phyloP scores from a whole-genome alignment of 2,797 vertebrate species.

The Lagodon rhomboides region DNA sequence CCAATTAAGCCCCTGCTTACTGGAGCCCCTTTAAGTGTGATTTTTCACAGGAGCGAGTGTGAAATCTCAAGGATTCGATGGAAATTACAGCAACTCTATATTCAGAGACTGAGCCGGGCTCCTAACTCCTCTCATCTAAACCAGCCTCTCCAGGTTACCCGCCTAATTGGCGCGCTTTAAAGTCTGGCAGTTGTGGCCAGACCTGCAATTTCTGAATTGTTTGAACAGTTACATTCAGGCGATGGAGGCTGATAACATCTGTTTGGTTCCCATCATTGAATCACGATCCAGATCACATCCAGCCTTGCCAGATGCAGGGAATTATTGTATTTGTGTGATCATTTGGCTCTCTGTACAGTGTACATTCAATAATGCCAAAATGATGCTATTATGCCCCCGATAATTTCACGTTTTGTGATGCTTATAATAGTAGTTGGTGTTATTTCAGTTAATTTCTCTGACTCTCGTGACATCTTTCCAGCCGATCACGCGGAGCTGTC shows the following conservation, averaged over 20 bases:
- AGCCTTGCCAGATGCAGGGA: too few relatives aligned
- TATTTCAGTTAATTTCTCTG: too few relatives aligned
- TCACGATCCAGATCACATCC: neutral
- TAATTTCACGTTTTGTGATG: too few relatives aligned
- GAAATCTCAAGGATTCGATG: slow-evolving; percentile 82
- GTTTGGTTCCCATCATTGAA: neutral
- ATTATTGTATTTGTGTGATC: too few relatives aligned
- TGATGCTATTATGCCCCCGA: too few relatives aligned
- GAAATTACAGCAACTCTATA: slow-evolving; percentile 79
- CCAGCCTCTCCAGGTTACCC: slow-evolving; percentile 33
- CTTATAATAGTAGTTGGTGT: too few relatives aligned
- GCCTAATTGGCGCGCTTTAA: slow-evolving; percentile 15
- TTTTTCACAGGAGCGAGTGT: slow-evolving; percentile 84
- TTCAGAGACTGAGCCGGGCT: slow-evolving; percentile 63
- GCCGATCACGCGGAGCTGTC: too few relatives aligned
- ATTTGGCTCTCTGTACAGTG: too few relatives aligned
- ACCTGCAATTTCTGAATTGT: slow-evolving; percentile 1
- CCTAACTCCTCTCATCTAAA: slow-evolving; percentile 40
- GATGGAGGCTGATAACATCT: slow-evolving; percentile 10
- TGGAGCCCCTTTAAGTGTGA: slow-evolving; percentile 82
- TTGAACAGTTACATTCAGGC: neutral
- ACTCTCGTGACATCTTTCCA: too few relatives aligned
- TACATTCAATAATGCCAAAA: too few relatives aligned
- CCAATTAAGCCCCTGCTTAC: slow-evolving; percentile 83
- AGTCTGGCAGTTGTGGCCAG: neutral